Conservation (phyloP, 2,888 invertebrate genomes). For the Tineola bisselliella region DNA sequence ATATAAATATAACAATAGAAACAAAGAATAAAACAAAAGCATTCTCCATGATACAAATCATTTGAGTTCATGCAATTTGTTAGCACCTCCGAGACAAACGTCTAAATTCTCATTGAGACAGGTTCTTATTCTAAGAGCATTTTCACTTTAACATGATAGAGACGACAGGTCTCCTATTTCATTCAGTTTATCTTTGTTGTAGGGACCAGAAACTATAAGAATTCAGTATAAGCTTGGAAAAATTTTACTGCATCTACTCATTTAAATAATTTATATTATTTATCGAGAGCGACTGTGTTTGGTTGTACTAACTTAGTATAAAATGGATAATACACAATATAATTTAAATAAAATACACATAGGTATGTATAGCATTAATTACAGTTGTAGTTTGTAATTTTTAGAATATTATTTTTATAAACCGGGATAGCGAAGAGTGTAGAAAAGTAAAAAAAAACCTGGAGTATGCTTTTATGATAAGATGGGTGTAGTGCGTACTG, state of each 20-base stretch:
- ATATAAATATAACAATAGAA: too few relatives aligned
- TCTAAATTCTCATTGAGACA: not conserved
- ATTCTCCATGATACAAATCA: not conserved
- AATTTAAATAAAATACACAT: too few relatives aligned
- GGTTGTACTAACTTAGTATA: too few relatives aligned
- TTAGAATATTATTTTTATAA: too few relatives aligned
- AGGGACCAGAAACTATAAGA: too few relatives aligned
- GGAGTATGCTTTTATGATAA: not conserved
- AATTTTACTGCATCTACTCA: too few relatives aligned
- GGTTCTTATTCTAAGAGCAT: constrained; percentile 3
- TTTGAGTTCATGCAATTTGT: not conserved
- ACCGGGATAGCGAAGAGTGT: not conserved
- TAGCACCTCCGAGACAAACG: not conserved
- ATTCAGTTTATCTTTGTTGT: not conserved
- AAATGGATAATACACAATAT: too few relatives aligned
- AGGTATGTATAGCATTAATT: too few relatives aligned
- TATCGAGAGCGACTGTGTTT: too few relatives aligned
- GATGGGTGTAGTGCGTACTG: not conserved
- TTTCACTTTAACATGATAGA: not conserved
- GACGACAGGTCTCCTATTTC: not conserved
- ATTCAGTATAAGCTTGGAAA: too few relatives aligned
- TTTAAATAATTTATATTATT: too few relatives aligned
- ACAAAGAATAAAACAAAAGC: not conserved
- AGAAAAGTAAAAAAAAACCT: not conserved
- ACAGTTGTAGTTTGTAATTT: too few relatives aligned